phyloP scores from a whole-genome alignment of 1,140 invertebrate genomes.

The Stegodyphus dumicola region DNA sequence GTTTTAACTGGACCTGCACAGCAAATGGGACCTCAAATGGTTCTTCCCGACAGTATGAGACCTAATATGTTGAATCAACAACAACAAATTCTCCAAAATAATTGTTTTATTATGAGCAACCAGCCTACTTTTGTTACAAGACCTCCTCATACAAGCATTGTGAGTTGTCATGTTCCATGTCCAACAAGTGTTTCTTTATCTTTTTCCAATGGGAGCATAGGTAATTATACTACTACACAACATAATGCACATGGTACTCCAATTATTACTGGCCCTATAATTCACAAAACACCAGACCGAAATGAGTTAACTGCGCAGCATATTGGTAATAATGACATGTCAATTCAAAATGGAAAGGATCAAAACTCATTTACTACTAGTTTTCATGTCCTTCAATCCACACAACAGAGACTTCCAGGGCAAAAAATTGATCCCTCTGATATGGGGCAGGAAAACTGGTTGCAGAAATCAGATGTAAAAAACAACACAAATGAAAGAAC shows the following conservation, averaged over 20 bases:
- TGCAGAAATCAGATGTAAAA: slow-evolving; percentile 44
- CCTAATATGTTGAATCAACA: slow-evolving; percentile 56
- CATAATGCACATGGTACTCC: slow-evolving; percentile 15
- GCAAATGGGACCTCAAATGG: slow-evolving; percentile 49
- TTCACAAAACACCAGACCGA: slow-evolving; percentile 44
- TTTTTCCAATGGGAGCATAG: slow-evolving; percentile 37
- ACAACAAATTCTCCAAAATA: slow-evolving; percentile 57
- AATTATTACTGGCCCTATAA: background rate
- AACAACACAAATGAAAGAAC: slow-evolving; percentile 19
- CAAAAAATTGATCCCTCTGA: slow-evolving; percentile 38
- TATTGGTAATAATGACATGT: slow-evolving; percentile 25
- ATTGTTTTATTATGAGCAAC: slow-evolving; percentile 60
- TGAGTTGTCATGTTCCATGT: slow-evolving; percentile 44
- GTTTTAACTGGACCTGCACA: slow-evolving; percentile 49
- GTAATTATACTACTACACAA: slow-evolving; percentile 27
- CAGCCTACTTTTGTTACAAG: slow-evolving; percentile 54
- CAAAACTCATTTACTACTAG: slow-evolving; percentile 25
- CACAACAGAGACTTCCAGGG: slow-evolving; percentile 22
- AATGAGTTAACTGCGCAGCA: slow-evolving; percentile 40
- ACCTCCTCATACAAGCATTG: slow-evolving; percentile 38
- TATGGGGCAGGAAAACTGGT: slow-evolving; percentile 32
- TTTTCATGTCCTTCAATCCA: slow-evolving; percentile 27
- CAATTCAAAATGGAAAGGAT: slow-evolving; percentile 43
- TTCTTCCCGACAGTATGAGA: slow-evolving; percentile 48
- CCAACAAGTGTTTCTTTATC: slow-evolving; percentile 40